A percentile compares a stretch with the other conserved stretches of the same genome.
phyloP scores from a whole-genome alignment of 1,140 invertebrate species.

The Bemisia tabaci region DNA sequence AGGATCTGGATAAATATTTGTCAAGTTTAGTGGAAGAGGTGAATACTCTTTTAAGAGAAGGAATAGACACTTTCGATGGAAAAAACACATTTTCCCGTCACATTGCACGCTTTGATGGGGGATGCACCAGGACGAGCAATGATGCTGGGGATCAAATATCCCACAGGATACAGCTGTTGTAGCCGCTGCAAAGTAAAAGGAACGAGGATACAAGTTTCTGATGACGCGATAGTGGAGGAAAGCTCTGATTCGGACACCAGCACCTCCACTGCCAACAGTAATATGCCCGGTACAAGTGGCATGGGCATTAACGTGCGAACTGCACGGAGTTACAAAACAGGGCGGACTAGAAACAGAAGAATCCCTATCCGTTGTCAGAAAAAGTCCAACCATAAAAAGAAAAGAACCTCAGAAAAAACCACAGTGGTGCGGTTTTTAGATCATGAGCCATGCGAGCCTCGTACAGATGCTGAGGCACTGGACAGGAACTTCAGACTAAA shows the following conservation, averaged over 20 bases:
- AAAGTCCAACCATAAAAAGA: too few relatives aligned
- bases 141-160: background rate
- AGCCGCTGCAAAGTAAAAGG: background rate
- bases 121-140: background rate
- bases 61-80: background rate
- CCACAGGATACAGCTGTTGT: background rate
- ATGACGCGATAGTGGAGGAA: too few relatives aligned
- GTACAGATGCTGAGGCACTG: background rate
- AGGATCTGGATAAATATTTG: background rate
- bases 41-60: background rate
- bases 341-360: too few relatives aligned
- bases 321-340: too few relatives aligned
- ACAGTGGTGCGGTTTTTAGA: too few relatives aligned
- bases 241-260: background rate
- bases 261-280: too few relatives aligned
- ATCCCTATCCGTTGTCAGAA: too few relatives aligned
- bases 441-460: background rate
- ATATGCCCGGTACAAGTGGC: too few relatives aligned
- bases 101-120: background rate
- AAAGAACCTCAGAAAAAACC: too few relatives aligned
- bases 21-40: background rate
- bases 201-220: too few relatives aligned
- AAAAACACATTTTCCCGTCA: background rate
- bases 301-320: too few relatives aligned
- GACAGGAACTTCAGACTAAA: background rate